Conservation (phyloP, 2,113 vertebrate genomes). For the Phyllostomus hastatus region DNA sequence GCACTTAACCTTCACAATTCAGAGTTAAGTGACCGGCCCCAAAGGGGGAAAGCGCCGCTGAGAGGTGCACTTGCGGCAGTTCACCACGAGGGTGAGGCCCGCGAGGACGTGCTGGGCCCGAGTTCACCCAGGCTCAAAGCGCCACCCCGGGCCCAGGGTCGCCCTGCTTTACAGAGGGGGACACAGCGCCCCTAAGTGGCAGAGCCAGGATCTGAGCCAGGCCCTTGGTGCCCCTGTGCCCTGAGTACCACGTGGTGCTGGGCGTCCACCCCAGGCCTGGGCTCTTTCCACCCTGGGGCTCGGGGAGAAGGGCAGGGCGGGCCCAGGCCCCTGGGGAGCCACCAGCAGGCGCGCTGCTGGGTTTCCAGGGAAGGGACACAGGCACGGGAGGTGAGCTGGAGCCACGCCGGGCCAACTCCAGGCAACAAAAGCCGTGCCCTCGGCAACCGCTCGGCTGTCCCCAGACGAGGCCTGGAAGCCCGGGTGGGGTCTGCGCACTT, state of each 20-base stretch:
- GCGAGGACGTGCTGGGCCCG: fast-evolving
- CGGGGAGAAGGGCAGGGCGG: background rate
- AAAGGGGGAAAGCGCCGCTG: fast-evolving
- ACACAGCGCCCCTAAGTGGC: background rate
- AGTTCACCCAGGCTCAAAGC: too few relatives aligned
- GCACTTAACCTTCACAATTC: background rate
- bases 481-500: background rate
- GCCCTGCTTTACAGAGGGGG: background rate
- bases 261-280: fast-evolving
- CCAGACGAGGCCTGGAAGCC: background rate
- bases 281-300: background rate
- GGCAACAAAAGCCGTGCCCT: background rate
- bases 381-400: too few relatives aligned
- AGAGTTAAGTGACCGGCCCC: too few relatives aligned
- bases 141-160: background rate
- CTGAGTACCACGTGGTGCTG: fast-evolving
- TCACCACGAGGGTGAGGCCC: fast-evolving
- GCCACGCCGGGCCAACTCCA: background rate
- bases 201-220: background rate
- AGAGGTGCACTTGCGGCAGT: fast-evolving
- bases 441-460: background rate
- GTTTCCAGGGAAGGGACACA: background rate
- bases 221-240: background rate
- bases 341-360: fast-evolving
- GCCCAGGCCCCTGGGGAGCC: fast-evolving